Evolutionary conservation across 2,113 vertebrate species (phyloP).

Genomic region (Ailuropoda melanoleuca): DNA sequence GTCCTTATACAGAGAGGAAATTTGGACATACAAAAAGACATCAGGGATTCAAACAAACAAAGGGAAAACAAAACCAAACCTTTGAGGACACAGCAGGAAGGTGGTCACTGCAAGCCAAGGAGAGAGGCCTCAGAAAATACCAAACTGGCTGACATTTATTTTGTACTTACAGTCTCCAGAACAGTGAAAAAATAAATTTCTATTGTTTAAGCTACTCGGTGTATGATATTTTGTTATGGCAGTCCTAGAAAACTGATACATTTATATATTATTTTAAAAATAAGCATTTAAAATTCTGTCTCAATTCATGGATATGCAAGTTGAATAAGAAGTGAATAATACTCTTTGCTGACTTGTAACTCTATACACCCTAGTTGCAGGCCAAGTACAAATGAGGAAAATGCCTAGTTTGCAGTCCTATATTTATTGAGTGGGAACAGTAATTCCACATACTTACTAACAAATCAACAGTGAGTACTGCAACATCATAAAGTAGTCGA

Average conservation of each 20-base stretch:
- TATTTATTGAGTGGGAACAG: neutral
- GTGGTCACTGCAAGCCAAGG: neutral
- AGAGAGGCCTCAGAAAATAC: neutral
- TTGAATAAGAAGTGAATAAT: neutral
- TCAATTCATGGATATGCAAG: neutral
- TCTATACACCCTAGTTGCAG: neutral
- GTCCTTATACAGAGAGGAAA: neutral
- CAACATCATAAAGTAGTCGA: neutral
- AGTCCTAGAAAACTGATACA: neutral
- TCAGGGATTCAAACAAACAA: neutral
- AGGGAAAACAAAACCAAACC: neutral
- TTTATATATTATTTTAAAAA: neutral
- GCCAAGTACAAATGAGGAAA: neutral
- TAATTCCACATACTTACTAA: neutral
- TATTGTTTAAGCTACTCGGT: neutral
- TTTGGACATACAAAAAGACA: neutral
- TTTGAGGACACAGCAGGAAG: neutral
- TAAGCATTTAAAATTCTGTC: neutral
- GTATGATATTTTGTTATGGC: neutral
- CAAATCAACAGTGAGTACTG: neutral
- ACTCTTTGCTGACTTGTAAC: neutral
- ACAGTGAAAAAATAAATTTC: neutral
- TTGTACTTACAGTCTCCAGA: neutral
- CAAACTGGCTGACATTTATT: neutral
- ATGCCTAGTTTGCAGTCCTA: neutral